Percentiles rank a stretch among this genome's conserved stretches.
These are phyloP conservation scores for Rhamphomyia laevipes DNA, from an alignment of 2,888 invertebrate genomes.

Conservation along the genomic window DNA sequence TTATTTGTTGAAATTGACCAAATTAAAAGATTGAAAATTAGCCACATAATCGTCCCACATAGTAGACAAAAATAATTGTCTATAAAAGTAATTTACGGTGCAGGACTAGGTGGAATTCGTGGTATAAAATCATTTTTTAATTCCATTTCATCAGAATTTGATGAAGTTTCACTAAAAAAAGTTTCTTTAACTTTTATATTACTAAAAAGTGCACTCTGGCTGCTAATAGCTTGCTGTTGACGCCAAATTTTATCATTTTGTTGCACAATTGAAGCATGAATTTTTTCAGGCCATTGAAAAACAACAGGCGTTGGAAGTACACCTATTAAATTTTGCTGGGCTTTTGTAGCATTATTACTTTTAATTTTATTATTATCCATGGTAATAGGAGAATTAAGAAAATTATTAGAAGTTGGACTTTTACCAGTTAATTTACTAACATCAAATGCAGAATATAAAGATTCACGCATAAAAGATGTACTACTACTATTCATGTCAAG, in stretches of 20 bases:
- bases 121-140: constrained; percentile 33
- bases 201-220: constrained; percentile 12
- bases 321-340: constrained; percentile 4
- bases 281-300: constrained; percentile 40
- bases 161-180: constrained; percentile 34
- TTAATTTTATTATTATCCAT: constrained; percentile 12
- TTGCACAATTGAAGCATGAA: constrained; percentile 36
- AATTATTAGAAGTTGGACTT: constrained; percentile 31
- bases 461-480: constrained; percentile 23
- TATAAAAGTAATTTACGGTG: constrained; percentile 29
- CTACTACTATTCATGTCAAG: constrained; percentile 19
- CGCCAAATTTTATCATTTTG: constrained; percentile 35
- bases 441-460: constrained; percentile 35
- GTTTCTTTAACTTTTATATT: constrained; percentile 18
- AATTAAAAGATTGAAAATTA: too few species aligned
- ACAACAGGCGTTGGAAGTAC: neutral
- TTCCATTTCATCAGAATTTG: constrained; percentile 35
- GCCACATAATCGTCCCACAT: too few species aligned
- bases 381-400: constrained; percentile 12
- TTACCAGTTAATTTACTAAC: constrained; percentile 38
- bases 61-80: neutral
- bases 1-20: too few species aligned
- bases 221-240: constrained; percentile 23
- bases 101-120: constrained; percentile 39
- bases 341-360: constrained; percentile 6